These are phyloP conservation scores for Tapirus indicus DNA, from an alignment of 2,797 vertebrate species.

Conservation along the genomic window DNA sequence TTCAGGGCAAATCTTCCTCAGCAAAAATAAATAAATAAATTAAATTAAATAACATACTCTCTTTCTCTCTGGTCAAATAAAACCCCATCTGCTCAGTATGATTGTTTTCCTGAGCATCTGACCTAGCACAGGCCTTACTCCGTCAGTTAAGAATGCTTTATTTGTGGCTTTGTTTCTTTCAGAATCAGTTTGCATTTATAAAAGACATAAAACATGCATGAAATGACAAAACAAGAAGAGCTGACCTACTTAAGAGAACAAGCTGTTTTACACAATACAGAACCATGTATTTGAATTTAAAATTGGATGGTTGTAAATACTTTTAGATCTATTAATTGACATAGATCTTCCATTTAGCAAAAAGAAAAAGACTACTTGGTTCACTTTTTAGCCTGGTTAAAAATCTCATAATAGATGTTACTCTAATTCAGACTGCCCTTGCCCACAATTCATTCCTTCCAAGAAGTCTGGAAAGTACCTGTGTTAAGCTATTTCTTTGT, in stretches of 20 bases:
- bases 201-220: background rate
- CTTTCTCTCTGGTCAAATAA: background rate
- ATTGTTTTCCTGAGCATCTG: background rate
- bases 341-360: background rate
- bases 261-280: background rate
- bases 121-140: background rate
- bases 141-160: background rate
- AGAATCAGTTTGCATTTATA: constrained; percentile 47
- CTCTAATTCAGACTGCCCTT: background rate
- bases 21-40: no score
- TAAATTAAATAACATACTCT: no score
- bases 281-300: constrained; percentile 6
- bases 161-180: background rate
- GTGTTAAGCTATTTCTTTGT: background rate
- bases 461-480: background rate
- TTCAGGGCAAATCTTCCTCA: no score
- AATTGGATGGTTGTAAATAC: background rate
- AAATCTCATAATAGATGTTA: background rate
- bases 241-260: constrained; percentile 75
- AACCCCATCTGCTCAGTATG: background rate
- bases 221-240: constrained; percentile 53
- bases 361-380: background rate
- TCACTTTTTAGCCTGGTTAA: background rate
- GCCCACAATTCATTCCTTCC: background rate
- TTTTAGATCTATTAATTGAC: background rate